These are phyloP conservation scores for Pelusios castaneus DNA, from an alignment of 2,113 vertebrate genomes.

Conservation along the genomic window DNA sequence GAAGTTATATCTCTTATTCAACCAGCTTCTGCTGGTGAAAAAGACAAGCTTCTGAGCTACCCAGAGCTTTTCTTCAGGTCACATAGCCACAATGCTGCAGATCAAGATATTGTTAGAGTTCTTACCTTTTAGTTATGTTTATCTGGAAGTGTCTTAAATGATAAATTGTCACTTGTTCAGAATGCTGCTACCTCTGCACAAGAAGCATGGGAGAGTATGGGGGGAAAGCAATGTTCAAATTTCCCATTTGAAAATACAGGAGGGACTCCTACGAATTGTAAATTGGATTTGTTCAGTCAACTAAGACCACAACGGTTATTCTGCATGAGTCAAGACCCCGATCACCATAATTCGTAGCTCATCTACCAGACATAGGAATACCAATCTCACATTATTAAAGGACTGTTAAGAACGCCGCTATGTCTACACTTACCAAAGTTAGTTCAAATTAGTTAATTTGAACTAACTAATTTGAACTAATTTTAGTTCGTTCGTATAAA, in stretches of 20 bases:
- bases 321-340: background rate
- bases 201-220: background rate
- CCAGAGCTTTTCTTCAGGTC: background rate
- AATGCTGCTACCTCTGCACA: background rate
- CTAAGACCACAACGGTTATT: background rate
- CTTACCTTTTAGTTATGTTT: background rate
- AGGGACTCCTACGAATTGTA: background rate
- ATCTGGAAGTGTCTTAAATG: background rate
- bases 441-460: no score
- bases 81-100: background rate
- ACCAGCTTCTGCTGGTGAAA: background rate
- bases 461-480: no score
- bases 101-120: background rate
- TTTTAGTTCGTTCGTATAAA: no score
- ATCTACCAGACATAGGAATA: background rate
- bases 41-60: background rate
- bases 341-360: background rate
- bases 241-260: background rate
- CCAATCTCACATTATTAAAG: background rate
- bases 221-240: background rate
- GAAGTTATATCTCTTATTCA: background rate
- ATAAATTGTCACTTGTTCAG: rapidly evolving
- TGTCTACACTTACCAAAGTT: no score
- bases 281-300: background rate
- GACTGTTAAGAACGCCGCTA: background rate